These are phyloP conservation scores for Indicator maculatus DNA, from an alignment of 2,113 vertebrate genomes.

Conservation along the genomic window DNA sequence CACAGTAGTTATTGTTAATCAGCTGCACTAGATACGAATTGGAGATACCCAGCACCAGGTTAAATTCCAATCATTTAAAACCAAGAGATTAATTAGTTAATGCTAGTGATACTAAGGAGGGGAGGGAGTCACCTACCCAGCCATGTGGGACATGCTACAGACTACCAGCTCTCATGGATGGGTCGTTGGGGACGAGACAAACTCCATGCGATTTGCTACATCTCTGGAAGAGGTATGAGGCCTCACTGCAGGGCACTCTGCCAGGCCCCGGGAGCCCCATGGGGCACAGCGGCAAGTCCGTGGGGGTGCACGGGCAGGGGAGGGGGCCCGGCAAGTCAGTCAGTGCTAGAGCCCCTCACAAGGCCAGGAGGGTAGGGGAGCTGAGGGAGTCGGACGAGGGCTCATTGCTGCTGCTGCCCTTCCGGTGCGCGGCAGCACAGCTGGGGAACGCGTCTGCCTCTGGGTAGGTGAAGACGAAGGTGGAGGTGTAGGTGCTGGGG, in stretches of 20 bases:
- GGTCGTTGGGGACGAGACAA: slow-evolving; percentile 84
- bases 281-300: slow-evolving; percentile 41
- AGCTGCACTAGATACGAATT: slow-evolving; percentile 85
- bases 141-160: slow-evolving; percentile 93
- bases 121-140: slow-evolving; percentile 80
- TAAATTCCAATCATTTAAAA: slow-evolving; percentile 80
- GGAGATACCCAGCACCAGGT: slow-evolving; percentile 92
- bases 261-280: slow-evolving; percentile 55
- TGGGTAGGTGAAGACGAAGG: slow-evolving; percentile 92
- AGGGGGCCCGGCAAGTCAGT: slow-evolving; percentile 44
- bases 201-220: slow-evolving; percentile 97
- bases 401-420: slow-evolving; percentile 92
- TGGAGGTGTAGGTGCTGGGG: slow-evolving; percentile 89
- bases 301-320: slow-evolving; percentile 25
- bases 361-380: slow-evolving; percentile 94
- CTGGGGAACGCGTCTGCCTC: slow-evolving; percentile 88
- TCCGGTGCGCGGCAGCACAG: slow-evolving; percentile 86
- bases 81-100: slow-evolving; percentile 84
- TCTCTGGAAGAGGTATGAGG: slow-evolving; percentile 86
- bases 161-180: slow-evolving; percentile 84
- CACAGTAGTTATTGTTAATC: slow-evolving; percentile 87
- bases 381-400: slow-evolving; percentile 95
- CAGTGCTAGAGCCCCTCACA: slow-evolving; percentile 79
- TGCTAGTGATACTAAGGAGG: slow-evolving; percentile 82
- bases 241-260: slow-evolving; percentile 56